Conservation (phyloP, 2,888 invertebrate species). For the Herminia tarsipennalis region DNA sequence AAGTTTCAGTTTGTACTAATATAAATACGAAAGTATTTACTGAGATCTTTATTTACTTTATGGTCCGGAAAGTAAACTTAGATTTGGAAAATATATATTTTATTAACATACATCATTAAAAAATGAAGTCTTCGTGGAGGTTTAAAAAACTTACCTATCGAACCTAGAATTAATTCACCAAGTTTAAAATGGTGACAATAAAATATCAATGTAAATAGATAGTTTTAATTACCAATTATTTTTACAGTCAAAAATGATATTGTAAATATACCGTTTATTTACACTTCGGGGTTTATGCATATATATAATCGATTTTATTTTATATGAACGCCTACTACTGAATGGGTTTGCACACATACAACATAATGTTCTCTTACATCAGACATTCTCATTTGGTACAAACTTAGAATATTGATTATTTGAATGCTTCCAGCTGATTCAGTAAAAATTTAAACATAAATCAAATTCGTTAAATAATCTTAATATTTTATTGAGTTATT, state of each 20-base stretch:
- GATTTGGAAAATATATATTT: constrained; percentile 1
- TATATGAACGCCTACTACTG: constrained; percentile 32
- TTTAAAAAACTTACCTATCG: not conserved
- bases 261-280: constrained; percentile 71
- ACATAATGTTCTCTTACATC: constrained; percentile 64
- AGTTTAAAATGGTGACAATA: constrained; percentile 80
- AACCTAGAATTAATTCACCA: constrained; percentile 67
- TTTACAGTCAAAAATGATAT: constrained; percentile 42
- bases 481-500: constrained; percentile 26
- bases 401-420: constrained; percentile 48
- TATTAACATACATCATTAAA: constrained; percentile 14
- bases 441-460: constrained; percentile 20
- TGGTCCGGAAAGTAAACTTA: not conserved
- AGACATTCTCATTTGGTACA: constrained; percentile 59
- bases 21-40: too few relatives aligned
- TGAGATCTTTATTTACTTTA: too few relatives aligned
- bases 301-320: constrained; percentile 44
- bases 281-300: constrained; percentile 48
- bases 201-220: constrained; percentile 82
- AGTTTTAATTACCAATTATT: constrained; percentile 66
- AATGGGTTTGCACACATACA: constrained; percentile 37
- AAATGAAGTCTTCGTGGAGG: constrained; percentile 1
- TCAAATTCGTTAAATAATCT: constrained; percentile 14
- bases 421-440: constrained; percentile 44
- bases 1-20: too few relatives aligned